Conservation (phyloP, 2,113 vertebrate genomes). For the Pachypanchax playfairii region DNA sequence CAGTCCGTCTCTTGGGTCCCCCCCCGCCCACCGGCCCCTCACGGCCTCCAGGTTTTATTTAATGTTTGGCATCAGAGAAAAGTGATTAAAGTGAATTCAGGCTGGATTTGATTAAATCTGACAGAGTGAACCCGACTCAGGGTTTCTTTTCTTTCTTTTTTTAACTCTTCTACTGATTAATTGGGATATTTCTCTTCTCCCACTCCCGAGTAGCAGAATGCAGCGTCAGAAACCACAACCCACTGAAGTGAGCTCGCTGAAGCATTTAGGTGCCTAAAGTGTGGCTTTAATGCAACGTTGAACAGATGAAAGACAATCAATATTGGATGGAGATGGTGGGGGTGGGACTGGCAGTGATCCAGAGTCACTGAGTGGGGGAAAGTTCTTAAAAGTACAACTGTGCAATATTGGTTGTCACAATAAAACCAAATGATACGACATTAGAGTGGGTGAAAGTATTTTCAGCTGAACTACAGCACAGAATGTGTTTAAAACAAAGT, state of each 20-base stretch:
- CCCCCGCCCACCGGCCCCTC: constrained; percentile 22
- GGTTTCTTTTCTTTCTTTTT: constrained; percentile 41
- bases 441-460: neutral
- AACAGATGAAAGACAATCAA: constrained; percentile 54
- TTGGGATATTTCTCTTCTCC: constrained; percentile 61
- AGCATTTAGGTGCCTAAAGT: constrained; percentile 52
- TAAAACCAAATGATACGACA: neutral
- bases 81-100: constrained; percentile 64
- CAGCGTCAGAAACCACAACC: constrained; percentile 56
- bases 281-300: constrained; percentile 46
- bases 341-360: constrained; percentile 1
- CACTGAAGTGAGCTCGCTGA: constrained; percentile 46
- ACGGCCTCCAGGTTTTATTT: constrained; percentile 55
- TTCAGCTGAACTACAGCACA: neutral
- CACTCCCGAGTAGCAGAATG: constrained; percentile 50
- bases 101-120: constrained; percentile 67
- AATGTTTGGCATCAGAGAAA: constrained; percentile 61
- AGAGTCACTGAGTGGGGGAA: constrained; percentile 22
- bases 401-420: neutral
- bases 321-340: constrained; percentile 25
- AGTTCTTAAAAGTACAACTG: constrained; percentile 26
- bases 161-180: constrained; percentile 43
- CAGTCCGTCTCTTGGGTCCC: constrained; percentile 44
- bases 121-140: constrained; percentile 53
- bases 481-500: neutral